Conservation (phyloP, 2,888 invertebrate species). For the Rhagophthalmus giganteus region DNA sequence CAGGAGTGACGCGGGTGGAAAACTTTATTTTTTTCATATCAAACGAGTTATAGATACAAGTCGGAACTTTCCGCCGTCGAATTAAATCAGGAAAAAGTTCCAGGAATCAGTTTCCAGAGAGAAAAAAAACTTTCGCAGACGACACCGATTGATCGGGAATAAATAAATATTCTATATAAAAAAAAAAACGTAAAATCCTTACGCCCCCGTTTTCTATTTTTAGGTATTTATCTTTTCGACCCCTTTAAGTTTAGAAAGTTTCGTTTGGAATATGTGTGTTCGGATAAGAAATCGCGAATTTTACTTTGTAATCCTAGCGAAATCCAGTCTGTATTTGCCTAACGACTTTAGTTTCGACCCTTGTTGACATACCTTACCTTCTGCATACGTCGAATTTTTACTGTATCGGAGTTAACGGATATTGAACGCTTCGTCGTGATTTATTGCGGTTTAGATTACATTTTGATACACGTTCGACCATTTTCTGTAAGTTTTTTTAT, state of each 20-base stretch:
- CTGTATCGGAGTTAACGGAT: too few relatives aligned
- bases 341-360: neutral
- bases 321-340: neutral
- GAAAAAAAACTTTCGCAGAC: neutral
- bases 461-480: too few relatives aligned
- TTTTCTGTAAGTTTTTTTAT: too few relatives aligned
- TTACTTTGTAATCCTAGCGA: neutral
- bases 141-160: too few relatives aligned
- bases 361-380: neutral
- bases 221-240: neutral
- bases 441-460: too few relatives aligned
- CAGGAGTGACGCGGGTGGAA: neutral
- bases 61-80: conserved; percentile 14
- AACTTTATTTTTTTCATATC: conserved; percentile 15
- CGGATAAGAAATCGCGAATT: neutral
- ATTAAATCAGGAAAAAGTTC: conserved; percentile 1
- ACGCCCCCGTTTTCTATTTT: neutral
- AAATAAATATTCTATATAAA: too few relatives aligned
- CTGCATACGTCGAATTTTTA: neutral
- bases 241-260: too few relatives aligned
- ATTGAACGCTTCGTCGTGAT: too few relatives aligned
- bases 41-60: conserved; percentile 17
- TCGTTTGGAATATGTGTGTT: neutral
- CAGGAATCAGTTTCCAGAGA: neutral
- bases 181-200: too few relatives aligned